Percentiles rank a stretch among this genome's conserved stretches.
Conservation (phyloP, 2,797 vertebrate genomes). For the Hafferia zeledoni region DNA sequence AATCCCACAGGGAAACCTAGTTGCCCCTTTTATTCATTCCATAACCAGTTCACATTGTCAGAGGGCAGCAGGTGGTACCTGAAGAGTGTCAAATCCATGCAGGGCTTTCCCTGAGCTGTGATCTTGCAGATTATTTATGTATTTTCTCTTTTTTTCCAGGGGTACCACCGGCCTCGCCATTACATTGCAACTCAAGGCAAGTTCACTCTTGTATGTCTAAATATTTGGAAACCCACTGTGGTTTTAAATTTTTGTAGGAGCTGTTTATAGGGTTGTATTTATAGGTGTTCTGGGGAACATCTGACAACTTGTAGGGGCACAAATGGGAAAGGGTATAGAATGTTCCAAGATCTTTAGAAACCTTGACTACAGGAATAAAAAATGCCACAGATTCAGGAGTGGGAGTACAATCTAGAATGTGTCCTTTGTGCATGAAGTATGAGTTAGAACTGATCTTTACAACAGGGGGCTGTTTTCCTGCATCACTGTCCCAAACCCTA, state of each 20-base stretch:
- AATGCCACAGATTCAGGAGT: not conserved
- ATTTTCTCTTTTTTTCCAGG: conserved; percentile 75
- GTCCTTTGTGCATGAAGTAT: not conserved
- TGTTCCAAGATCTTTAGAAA: not conserved
- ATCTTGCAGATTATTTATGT: not conserved
- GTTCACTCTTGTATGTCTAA: not conserved
- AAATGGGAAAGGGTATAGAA: not conserved
- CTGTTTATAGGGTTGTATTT: not conserved
- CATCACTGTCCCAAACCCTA: not conserved
- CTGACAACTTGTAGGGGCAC: not conserved
- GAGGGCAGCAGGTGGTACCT: not conserved
- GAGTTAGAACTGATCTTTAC: not conserved
- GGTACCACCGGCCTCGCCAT: conserved; percentile 93
- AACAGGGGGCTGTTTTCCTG: not conserved
- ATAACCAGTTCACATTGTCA: not conserved
- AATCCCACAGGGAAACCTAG: not conserved
- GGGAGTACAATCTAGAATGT: not conserved
- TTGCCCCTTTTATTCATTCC: not conserved
- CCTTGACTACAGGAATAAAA: not conserved
- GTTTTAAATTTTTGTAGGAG: not conserved
- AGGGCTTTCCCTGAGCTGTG: not conserved
- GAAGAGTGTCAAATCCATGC: not conserved
- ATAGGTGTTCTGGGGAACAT: not conserved
- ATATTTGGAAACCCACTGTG: not conserved
- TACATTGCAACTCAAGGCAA: conserved; percentile 98